Evolutionary conservation across 2,113 vertebrate genomes (phyloP).

Genomic region (Sorex fumeus): DNA sequence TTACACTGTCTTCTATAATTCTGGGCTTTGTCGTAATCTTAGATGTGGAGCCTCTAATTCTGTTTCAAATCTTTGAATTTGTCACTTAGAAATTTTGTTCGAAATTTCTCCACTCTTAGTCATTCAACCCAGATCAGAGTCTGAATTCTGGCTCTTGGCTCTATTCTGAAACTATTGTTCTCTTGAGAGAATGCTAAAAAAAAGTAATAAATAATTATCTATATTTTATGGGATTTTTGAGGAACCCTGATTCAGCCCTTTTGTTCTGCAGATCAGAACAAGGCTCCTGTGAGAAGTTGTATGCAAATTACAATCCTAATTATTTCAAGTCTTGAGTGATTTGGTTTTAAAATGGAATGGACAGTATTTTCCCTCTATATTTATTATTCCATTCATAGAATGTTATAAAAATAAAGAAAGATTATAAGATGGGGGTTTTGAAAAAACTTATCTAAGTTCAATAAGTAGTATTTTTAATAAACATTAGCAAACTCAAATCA

Average conservation of each 20-base stretch:
- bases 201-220: conserved; percentile 17
- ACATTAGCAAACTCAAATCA: not conserved
- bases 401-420: conserved; percentile 3
- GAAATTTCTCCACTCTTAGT: not conserved
- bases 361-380: not conserved
- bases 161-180: not conserved
- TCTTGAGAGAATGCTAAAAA: conserved; percentile 12
- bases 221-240: not conserved
- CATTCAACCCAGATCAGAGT: not conserved
- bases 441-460: conserved; percentile 24
- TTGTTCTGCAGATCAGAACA: not conserved
- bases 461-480: conserved; percentile 5
- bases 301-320: not conserved
- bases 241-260: not conserved
- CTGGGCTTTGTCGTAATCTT: conserved; percentile 66
- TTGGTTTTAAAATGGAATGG: conserved; percentile 24
- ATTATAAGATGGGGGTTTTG: not conserved
- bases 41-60: conserved; percentile 56
- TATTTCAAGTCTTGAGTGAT: not conserved
- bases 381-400: not conserved
- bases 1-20: conserved; percentile 63
- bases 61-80: not conserved
- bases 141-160: not conserved
- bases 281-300: not conserved
- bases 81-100: conserved; percentile 31